phyloP scores from a whole-genome alignment of 64 coral and sea anemone species.

The Acropora yongei region DNA sequence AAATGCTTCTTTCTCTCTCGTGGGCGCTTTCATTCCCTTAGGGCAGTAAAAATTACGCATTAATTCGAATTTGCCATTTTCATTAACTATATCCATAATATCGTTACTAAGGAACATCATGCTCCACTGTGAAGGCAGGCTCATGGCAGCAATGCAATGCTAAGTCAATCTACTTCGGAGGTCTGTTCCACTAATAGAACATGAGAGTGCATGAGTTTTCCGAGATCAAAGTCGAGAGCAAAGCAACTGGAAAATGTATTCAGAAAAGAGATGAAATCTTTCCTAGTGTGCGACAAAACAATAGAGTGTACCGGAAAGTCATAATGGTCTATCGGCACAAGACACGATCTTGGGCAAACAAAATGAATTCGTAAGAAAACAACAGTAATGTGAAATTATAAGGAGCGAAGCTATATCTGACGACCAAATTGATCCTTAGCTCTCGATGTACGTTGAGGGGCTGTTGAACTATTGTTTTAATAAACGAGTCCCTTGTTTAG shows the following conservation, averaged over 20 bases:
- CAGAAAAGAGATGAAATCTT: conserved; percentile 23
- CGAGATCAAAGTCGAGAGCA: background rate
- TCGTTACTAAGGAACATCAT: background rate
- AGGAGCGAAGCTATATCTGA: background rate
- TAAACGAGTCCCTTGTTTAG: background rate
- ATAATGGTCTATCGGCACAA: conserved; percentile 21
- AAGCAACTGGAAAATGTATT: conserved; percentile 46
- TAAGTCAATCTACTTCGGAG: background rate
- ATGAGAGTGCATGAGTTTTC: background rate
- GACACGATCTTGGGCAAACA: conserved; percentile 3
- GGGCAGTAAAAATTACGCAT: background rate
- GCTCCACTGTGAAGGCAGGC: background rate
- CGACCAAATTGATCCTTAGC: too few species aligned
- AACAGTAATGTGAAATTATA: background rate
- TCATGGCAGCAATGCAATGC: background rate
- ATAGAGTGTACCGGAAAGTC: background rate
- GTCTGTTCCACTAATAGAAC: background rate
- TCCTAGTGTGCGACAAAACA: background rate
- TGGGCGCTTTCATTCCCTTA: background rate
- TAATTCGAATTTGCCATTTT: background rate
- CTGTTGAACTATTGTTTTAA: background rate
- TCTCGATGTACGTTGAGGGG: too few species aligned
- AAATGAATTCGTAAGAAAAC: background rate
- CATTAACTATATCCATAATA: background rate
- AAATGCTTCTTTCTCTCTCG: background rate